Percentiles rank a stretch among this genome's conserved stretches.
phyloP scores from a whole-genome alignment of 2,797 vertebrate species.

The Forpus xanthops region DNA sequence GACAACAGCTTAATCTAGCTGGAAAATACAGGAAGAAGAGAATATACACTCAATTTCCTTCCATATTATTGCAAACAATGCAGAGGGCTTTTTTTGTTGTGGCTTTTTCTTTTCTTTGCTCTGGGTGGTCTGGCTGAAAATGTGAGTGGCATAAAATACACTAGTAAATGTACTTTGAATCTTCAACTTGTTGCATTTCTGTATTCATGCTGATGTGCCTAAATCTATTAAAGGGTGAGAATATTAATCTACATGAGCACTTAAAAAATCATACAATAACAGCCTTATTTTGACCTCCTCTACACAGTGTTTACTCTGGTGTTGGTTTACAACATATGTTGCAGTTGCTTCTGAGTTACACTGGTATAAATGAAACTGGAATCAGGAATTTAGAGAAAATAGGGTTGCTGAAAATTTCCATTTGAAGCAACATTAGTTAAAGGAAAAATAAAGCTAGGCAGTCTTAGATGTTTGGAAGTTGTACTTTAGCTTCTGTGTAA shows the following conservation, averaged over 20 bases:
- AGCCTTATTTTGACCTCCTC: constrained; percentile 36
- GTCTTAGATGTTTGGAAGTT: constrained; percentile 52
- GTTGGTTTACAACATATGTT: constrained; percentile 32
- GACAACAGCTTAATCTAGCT: constrained; percentile 88
- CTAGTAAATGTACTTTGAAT: constrained; percentile 64
- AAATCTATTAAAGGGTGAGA: constrained; percentile 41
- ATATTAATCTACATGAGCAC: not conserved
- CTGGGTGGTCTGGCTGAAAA: constrained; percentile 78
- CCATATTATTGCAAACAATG: constrained; percentile 80
- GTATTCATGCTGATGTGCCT: constrained; percentile 23
- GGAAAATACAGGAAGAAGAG: constrained; percentile 81
- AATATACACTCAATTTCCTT: constrained; percentile 82
- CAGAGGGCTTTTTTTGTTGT: constrained; percentile 71
- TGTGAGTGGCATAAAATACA: constrained; percentile 71
- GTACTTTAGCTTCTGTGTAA: constrained; percentile 24
- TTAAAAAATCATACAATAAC: constrained; percentile 46
- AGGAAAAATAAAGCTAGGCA: constrained; percentile 15
- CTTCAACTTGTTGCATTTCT: constrained; percentile 67
- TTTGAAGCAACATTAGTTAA: constrained; percentile 22
- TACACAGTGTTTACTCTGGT: not conserved
- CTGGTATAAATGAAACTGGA: constrained; percentile 16
- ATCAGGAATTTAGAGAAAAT: constrained; percentile 3
- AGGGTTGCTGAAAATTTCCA: constrained; percentile 46
- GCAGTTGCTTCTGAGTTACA: constrained; percentile 41
- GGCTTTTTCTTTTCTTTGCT: constrained; percentile 71